These are phyloP conservation scores for Scyliorhinus canicula DNA, from an alignment of 2,797 vertebrate genomes.

Conservation along the genomic window DNA sequence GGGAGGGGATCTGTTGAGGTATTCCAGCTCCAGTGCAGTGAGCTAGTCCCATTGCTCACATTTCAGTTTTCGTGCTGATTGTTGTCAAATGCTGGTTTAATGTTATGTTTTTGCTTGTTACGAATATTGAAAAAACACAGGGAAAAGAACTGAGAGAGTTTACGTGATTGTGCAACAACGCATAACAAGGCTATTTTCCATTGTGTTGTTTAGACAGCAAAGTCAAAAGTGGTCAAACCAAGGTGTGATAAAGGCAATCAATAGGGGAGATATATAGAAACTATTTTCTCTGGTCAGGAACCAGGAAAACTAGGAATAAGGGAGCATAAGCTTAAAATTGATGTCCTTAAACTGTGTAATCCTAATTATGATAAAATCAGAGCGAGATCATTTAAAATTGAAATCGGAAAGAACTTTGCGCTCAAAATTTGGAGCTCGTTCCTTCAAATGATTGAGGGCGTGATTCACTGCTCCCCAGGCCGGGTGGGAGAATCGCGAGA, in stretches of 20 bases:
- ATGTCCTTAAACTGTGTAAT: not conserved
- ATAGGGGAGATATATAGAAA: not conserved
- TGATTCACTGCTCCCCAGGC: too few species aligned
- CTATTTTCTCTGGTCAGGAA: not conserved
- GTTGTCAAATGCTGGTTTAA: not conserved
- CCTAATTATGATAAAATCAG: not conserved
- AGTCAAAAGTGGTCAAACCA: not conserved
- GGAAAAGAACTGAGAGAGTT: too few species aligned
- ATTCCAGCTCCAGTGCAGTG: not conserved
- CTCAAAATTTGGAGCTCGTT: not conserved
- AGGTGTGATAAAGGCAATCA: not conserved
- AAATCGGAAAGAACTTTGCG: not conserved
- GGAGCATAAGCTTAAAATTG: not conserved
- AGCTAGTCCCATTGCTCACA: not conserved
- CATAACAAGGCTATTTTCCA: not conserved
- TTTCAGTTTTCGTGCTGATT: not conserved
- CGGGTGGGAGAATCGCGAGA: too few species aligned
- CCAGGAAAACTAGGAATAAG: not conserved
- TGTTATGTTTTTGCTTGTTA: not conserved
- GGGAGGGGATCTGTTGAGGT: not conserved
- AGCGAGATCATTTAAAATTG: not conserved
- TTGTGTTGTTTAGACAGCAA: not conserved
- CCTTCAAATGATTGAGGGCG: not conserved
- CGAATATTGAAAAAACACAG: not conserved
- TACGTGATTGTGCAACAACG: not conserved